phyloP scores from a whole-genome alignment of 2,797 vertebrate species.

The Aythya fuligula region DNA sequence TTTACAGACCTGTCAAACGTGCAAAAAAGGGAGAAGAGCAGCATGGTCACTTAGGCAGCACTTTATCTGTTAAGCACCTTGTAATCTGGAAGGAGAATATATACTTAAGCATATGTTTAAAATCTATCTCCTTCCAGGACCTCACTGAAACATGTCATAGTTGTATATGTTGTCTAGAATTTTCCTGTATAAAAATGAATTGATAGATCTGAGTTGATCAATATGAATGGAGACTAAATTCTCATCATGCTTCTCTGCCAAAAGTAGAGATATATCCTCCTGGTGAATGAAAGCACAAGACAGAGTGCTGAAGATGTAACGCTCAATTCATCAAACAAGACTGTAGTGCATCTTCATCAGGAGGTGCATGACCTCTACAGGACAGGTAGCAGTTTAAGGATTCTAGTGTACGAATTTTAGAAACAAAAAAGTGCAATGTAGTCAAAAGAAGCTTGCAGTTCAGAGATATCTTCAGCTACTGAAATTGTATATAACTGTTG shows the following conservation, averaged over 20 bases:
- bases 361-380: background rate
- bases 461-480: background rate
- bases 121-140: background rate
- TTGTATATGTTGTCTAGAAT: background rate
- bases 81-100: background rate
- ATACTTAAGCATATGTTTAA: background rate
- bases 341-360: background rate
- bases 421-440: background rate
- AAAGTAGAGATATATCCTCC: background rate
- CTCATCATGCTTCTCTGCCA: background rate
- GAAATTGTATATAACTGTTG: background rate
- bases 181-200: background rate
- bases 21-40: background rate
- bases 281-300: background rate
- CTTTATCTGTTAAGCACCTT: conserved; percentile 53
- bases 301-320: background rate
- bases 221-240: background rate
- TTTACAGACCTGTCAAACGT: conserved; percentile 1
- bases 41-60: background rate
- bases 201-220: background rate
- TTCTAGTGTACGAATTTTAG: background rate
- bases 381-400: background rate
- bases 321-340: background rate
- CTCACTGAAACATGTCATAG: background rate
- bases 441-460: background rate